Base-by-base conservation (phyloP, 2,797 vertebrate species). In the Gymnopithys bicolor region DNA sequence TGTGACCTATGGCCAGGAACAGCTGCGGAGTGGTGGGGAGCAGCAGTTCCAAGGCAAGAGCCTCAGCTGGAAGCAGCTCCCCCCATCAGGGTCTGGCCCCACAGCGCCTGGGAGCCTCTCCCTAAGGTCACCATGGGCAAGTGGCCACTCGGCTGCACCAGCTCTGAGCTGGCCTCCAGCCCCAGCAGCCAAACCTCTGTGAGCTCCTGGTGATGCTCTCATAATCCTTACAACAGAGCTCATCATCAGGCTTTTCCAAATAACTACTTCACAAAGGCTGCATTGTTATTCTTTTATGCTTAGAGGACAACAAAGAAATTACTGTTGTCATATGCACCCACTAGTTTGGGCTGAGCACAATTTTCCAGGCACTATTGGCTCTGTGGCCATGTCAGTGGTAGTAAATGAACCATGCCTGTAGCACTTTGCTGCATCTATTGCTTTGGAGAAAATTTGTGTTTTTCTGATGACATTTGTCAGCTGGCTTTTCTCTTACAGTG, bases 1-100 rank as follows among this genome's bases (percentile, higher is more conserved):
- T 43, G 45, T 18, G 25, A 67, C 25, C 37, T 52, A 14, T 4
- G 28, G 51, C 49, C 2, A 6, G 48, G n/a, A 63, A 43, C 0
- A 0, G 21, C 53, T 10, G 8, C 0, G 1, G 35, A 35, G 12
- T 1, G 3, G n/a, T 5, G 14, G 10, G n/a, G 43, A 81, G 64
- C 64, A 91, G 77, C 60, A 89, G 66, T 46, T 73, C 33, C 37
- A 60, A 73, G 33, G 64, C 1, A 0, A 77, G 5, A 70, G 27
- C 45, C 39, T 68, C 41, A 45, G 39, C 48, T 74, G 35, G 60
- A 46, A 90, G 21, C n/a, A 46, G 35, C 33, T 77, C 3, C 14
- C 11, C 12, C 1, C 5, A 35, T 10, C 52, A 39, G 22, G 28
- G n/a, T 53, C 82, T 25, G 17, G 14, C 24, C 12, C 27, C 21